Evolutionary conservation across 2,113 vertebrate genomes (phyloP).

Genomic region (Cryptotis parvus): DNA sequence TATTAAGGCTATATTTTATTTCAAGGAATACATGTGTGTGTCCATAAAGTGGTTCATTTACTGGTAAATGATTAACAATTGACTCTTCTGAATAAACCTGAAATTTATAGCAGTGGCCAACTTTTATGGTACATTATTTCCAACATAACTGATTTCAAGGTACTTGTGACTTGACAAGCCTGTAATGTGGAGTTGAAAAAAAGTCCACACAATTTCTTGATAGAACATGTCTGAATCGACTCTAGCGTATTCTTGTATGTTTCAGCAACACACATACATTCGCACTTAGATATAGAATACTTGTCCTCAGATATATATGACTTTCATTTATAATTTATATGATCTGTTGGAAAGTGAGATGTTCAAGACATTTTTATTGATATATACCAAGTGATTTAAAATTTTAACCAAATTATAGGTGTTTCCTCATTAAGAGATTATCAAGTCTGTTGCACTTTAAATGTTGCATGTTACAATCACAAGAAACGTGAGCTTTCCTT

Average conservation of each 20-base stretch:
- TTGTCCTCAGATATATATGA: neutral
- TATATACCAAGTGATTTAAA: neutral
- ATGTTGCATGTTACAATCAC: too few species aligned
- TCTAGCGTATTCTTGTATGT: accelerated
- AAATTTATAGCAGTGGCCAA: neutral
- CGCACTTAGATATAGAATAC: neutral
- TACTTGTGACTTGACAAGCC: neutral
- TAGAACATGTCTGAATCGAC: neutral
- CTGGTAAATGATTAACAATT: neutral
- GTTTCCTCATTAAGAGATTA: neutral
- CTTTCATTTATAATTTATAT: neutral
- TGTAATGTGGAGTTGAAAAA: neutral
- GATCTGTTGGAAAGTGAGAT: neutral
- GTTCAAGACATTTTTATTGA: neutral
- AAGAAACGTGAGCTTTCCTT: neutral
- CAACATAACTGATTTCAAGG: neutral
- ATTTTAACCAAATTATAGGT: neutral
- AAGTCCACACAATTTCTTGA: neutral
- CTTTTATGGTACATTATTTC: neutral
- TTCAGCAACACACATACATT: neutral
- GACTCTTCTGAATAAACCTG: neutral
- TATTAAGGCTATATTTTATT: neutral
- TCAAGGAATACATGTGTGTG: neutral
- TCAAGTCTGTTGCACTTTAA: neutral
- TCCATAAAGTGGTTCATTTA: neutral